phyloP scores from a whole-genome alignment of 2,888 invertebrate species.

The Diogma glabrata region DNA sequence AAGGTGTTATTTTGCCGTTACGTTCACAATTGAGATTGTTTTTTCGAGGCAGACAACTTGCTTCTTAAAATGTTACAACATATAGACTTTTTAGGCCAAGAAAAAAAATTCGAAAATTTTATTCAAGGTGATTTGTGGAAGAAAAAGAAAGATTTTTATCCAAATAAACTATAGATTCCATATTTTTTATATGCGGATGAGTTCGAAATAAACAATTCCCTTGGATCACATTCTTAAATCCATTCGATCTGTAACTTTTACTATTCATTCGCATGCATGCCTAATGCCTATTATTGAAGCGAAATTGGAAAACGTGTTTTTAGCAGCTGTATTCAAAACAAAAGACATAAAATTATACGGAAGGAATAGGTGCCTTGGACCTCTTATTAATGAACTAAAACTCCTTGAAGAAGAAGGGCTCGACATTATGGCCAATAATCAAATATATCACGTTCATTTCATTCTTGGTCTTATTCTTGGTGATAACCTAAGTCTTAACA shows the following conservation, averaged over 20 bases:
- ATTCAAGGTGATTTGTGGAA: slow-evolving; percentile 16
- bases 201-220: too few relatives aligned
- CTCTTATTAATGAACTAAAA: slow-evolving; percentile 12
- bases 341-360: slow-evolving; percentile 10
- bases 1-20: not conserved
- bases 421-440: slow-evolving; percentile 4
- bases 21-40: slow-evolving; percentile 13
- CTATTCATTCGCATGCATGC: slow-evolving; percentile 9
- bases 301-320: slow-evolving; percentile 12
- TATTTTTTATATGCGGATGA: too few relatives aligned
- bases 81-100: not conserved
- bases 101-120: slow-evolving; percentile 13
- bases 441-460: slow-evolving; percentile 9
- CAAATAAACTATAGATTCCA: too few relatives aligned
- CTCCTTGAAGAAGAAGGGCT: slow-evolving; percentile 10
- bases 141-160: slow-evolving; percentile 10
- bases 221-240: slow-evolving; percentile 8
- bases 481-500: slow-evolving; percentile 13
- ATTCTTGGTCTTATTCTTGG: slow-evolving; percentile 12
- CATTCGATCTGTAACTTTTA: slow-evolving; percentile 12
- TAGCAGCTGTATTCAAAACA: slow-evolving; percentile 13
- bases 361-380: slow-evolving; percentile 10
- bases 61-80: slow-evolving; percentile 3
- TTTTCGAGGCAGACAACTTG: slow-evolving; percentile 14
- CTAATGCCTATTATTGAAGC: slow-evolving; percentile 2